Conservation (phyloP, 2,113 vertebrate genomes). For the Columba livia region DNA sequence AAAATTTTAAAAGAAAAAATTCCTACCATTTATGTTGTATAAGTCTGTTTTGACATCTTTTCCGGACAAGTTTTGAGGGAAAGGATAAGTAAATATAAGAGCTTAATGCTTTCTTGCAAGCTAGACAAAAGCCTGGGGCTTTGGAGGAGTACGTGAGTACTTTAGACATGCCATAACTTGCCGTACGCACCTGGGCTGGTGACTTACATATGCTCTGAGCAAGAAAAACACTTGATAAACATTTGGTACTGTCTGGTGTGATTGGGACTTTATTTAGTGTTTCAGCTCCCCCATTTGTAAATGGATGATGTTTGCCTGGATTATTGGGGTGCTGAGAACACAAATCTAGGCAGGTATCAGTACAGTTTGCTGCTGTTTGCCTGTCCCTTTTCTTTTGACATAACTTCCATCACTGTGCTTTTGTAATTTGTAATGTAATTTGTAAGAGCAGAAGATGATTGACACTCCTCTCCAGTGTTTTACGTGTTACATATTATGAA, state of each 20-base stretch:
- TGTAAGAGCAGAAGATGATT: neutral
- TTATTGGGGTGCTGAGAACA: neutral
- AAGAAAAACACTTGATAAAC: neutral
- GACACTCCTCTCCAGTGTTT: neutral
- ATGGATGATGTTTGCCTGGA: neutral
- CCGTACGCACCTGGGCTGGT: neutral
- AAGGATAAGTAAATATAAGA: neutral
- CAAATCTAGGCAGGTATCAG: neutral
- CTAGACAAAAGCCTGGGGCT: neutral
- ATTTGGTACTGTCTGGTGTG: neutral
- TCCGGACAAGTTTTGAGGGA: neutral
- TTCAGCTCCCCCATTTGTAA: neutral
- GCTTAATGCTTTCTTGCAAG: neutral
- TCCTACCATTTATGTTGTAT: neutral
- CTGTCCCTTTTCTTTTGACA: neutral
- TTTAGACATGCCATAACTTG: neutral
- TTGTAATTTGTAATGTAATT: neutral
- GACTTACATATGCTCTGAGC: fast-evolving
- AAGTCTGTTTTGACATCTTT: neutral
- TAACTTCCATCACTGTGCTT: neutral
- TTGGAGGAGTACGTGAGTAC: neutral
- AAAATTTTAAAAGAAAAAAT: neutral
- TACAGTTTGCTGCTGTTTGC: neutral
- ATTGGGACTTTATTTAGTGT: neutral
- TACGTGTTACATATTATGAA: fast-evolving